Evolutionary conservation across 2,888 invertebrate species (phyloP).

Genomic region (Tillus elongatus): DNA sequence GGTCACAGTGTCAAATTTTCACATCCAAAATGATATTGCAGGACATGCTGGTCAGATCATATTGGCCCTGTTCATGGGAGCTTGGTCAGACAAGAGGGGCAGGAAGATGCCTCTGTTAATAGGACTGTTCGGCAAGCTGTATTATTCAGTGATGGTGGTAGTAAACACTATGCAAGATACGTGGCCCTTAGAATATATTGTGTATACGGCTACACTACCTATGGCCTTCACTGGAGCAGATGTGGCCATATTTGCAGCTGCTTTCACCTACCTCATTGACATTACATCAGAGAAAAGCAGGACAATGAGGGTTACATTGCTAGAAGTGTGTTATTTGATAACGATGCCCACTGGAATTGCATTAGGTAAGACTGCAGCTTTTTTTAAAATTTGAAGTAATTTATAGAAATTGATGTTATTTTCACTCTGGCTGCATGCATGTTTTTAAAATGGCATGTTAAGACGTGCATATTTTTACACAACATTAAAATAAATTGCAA

Average conservation of each 20-base stretch:
- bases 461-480: too few relatives aligned
- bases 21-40: constrained; percentile 69
- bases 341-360: constrained; percentile 79
- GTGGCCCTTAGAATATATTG: constrained; percentile 67
- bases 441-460: too few relatives aligned
- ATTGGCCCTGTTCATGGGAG: constrained; percentile 68
- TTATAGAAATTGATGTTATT: too few relatives aligned
- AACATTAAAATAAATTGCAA: too few relatives aligned
- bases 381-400: too few relatives aligned
- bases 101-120: constrained; percentile 63
- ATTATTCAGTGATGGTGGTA: constrained; percentile 66
- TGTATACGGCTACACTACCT: constrained; percentile 68
- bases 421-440: too few relatives aligned
- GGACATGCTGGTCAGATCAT: constrained; percentile 65
- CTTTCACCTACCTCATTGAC: constrained; percentile 74
- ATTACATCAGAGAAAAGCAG: constrained; percentile 59
- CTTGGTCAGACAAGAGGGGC: constrained; percentile 74
- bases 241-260: constrained; percentile 69
- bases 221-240: constrained; percentile 70
- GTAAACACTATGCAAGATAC: constrained; percentile 49
- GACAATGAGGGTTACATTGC: constrained; percentile 69
- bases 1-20: constrained; percentile 65
- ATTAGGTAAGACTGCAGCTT: constrained; percentile 48
- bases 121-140: constrained; percentile 64
- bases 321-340: constrained; percentile 72